Conservation (phyloP, 2,113 vertebrate genomes). For the Menura novaehollandiae region DNA sequence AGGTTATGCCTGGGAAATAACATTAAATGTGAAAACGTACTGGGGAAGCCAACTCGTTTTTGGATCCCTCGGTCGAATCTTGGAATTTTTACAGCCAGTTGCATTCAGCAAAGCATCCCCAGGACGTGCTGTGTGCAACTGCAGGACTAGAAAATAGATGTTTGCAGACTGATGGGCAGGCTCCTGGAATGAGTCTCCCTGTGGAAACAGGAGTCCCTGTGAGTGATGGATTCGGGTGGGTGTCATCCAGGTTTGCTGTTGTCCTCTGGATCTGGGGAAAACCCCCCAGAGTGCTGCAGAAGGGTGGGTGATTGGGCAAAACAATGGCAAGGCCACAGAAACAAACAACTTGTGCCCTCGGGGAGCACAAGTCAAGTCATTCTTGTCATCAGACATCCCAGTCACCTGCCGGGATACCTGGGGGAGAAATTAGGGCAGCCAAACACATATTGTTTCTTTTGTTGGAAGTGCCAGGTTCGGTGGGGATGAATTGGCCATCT, state of each 20-base stretch:
- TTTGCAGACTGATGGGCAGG: neutral
- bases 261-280: neutral
- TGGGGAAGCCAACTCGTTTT: neutral
- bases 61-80: neutral
- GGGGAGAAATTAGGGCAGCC: constrained; percentile 71
- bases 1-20: neutral
- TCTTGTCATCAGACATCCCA: constrained; percentile 78
- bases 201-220: neutral
- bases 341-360: neutral
- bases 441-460: constrained; percentile 76
- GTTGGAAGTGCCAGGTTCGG: constrained; percentile 67
- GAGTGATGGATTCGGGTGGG: rapidly evolving
- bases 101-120: neutral
- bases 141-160: neutral
- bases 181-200: neutral
- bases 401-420: constrained; percentile 76
- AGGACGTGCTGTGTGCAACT: neutral
- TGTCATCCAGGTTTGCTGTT: neutral
- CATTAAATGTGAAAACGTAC: neutral
- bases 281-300: neutral
- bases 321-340: constrained; percentile 52
- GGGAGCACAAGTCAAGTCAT: constrained; percentile 56
- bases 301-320: neutral
- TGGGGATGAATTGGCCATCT: constrained; percentile 78
- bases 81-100: neutral